Evolutionary conservation across 2,888 invertebrate genomes (phyloP).

Genomic region (Dendrolimus houi): DNA sequence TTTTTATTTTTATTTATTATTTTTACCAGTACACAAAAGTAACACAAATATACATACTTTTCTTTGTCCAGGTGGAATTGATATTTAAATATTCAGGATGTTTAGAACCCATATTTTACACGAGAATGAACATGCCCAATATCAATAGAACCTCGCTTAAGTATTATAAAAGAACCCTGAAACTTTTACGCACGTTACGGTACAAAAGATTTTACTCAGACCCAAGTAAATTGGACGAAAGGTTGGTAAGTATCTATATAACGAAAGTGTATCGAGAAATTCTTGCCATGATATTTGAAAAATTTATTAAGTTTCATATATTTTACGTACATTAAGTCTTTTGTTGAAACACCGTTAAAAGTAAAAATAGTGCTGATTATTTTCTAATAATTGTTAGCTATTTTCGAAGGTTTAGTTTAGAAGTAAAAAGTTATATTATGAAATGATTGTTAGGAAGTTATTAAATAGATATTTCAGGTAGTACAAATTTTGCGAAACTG

Average conservation of each 20-base stretch:
- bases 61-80: no score
- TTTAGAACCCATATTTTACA: background rate
- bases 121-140: background rate
- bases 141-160: background rate
- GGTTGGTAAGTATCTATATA: constrained; percentile 7
- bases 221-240: background rate
- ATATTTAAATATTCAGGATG: no score
- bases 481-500: no score
- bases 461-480: no score
- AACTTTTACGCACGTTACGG: background rate
- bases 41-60: no score
- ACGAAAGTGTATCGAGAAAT: constrained; percentile 30
- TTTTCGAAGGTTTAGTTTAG: no score
- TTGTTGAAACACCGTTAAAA: background rate
- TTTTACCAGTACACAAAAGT: no score
- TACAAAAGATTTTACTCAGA: background rate
- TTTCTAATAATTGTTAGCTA: no score
- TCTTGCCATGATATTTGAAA: constrained; percentile 21
- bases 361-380: background rate
- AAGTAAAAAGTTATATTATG: no score
- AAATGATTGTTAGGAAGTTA: no score
- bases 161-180: background rate
- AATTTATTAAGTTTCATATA: constrained; percentile 19
- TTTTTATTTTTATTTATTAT: no score
- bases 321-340: background rate